Percentiles rank a stretch among this genome's conserved stretches.
Conservation (phyloP, 2,113 vertebrate species). For the Nematolebias whitei region DNA sequence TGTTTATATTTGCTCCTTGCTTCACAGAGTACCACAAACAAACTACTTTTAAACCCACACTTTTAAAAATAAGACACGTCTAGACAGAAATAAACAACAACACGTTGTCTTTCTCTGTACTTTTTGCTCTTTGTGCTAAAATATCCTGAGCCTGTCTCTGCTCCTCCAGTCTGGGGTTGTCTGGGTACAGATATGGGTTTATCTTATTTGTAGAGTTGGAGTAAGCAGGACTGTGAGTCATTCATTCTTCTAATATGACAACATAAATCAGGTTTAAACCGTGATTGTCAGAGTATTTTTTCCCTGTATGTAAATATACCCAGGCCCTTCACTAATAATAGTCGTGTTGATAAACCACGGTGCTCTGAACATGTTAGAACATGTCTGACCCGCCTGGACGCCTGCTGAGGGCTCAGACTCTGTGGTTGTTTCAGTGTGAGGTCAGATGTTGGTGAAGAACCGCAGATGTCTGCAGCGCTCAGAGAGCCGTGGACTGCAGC, state of each 20-base stretch:
- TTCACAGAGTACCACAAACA: too few species aligned
- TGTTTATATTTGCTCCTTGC: constrained; percentile 17
- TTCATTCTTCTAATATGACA: too few species aligned
- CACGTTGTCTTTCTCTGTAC: not conserved
- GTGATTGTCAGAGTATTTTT: not conserved
- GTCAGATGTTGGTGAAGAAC: constrained; percentile 7
- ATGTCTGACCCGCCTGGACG: constrained; percentile 12
- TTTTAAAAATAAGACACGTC: constrained; percentile 15
- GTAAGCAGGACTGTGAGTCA: too few species aligned
- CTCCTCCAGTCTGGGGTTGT: not conserved
- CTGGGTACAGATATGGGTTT: not conserved
- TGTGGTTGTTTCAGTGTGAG: constrained; percentile 9
- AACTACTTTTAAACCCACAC: constrained; percentile 21
- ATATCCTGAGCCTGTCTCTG: too few species aligned
- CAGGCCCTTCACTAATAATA: not conserved
- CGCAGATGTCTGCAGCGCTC: constrained; percentile 6
- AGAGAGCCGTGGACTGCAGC: not conserved
- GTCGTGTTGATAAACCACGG: not conserved
- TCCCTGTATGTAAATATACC: not conserved
- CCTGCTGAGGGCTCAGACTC: constrained; percentile 30
- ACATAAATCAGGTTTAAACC: not conserved
- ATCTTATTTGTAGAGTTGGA: too few species aligned
- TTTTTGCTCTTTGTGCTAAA: too few species aligned
- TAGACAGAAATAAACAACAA: constrained; percentile 23
- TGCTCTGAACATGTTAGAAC: not conserved